phyloP scores from a whole-genome alignment of 2,113 vertebrate genomes.

The Nibea coibor region DNA sequence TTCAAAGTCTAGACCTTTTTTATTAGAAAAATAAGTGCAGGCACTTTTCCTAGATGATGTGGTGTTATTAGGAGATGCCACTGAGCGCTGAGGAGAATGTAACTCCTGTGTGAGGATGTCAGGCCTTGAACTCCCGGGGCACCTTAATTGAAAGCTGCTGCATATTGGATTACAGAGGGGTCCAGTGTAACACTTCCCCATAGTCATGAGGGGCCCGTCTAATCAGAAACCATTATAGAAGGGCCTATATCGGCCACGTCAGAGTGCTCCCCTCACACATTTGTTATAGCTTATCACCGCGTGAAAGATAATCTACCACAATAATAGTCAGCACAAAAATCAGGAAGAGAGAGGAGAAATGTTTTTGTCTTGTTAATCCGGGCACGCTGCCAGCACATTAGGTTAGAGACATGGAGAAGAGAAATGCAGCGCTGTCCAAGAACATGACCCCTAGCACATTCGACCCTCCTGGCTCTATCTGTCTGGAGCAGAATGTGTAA shows the following conservation, averaged over 20 bases:
- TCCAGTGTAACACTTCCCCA: constrained; percentile 59
- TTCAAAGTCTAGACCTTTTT: constrained; percentile 35
- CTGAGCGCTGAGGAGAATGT: constrained; percentile 55
- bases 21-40: constrained; percentile 40
- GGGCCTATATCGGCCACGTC: constrained; percentile 21
- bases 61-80: constrained; percentile 53
- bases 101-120: constrained; percentile 66
- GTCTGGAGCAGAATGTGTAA: constrained; percentile 57
- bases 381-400: constrained; percentile 71
- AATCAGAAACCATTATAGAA: constrained; percentile 56
- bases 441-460: constrained; percentile 59
- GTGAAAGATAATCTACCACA: constrained; percentile 29
- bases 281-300: constrained; percentile 4
- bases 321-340: constrained; percentile 27
- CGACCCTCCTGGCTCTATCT: constrained; percentile 44
- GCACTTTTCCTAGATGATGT: constrained; percentile 31
- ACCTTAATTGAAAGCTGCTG: constrained; percentile 77
- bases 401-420: constrained; percentile 66
- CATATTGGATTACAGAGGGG: constrained; percentile 67
- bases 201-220: constrained; percentile 46
- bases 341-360: constrained; percentile 57
- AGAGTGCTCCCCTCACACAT: constrained; percentile 11
- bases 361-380: constrained; percentile 69
- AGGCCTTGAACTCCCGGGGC: constrained; percentile 57
- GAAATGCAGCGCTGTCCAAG: constrained; percentile 62